Evolutionary conservation across 2,797 vertebrate species (phyloP).

Genomic region (Numenius phaeopus): DNA sequence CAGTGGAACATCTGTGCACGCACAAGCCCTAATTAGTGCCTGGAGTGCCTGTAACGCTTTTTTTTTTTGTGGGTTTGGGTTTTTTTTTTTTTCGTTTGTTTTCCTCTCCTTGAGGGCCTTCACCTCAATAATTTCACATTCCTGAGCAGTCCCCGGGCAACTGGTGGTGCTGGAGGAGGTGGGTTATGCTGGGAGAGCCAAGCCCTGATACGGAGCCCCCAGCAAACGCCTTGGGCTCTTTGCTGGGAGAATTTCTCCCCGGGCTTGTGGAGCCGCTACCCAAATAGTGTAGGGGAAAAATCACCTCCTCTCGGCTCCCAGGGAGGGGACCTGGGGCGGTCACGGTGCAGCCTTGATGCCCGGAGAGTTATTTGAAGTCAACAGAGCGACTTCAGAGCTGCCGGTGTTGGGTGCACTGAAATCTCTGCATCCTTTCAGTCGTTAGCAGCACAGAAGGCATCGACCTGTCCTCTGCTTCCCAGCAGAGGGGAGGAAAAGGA

Average conservation of each 20-base stretch:
- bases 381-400: neutral
- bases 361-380: neutral
- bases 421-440: accelerated
- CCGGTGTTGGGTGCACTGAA: accelerated
- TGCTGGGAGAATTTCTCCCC: neutral
- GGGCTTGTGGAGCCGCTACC: neutral
- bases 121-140: neutral
- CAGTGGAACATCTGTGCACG: neutral
- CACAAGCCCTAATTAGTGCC: neutral
- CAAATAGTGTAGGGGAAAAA: neutral
- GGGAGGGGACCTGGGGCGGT: neutral
- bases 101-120: neutral
- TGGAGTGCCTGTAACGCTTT: neutral
- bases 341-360: neutral
- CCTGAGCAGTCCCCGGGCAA: neutral
- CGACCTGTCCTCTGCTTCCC: neutral
- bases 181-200: neutral
- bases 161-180: neutral
- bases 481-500: neutral
- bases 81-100: too few species aligned
- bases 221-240: neutral
- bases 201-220: neutral
- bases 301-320: accelerated
- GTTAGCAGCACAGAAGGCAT: neutral
- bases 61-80: neutral